These are phyloP conservation scores for Dicranocentrus wangi DNA, from an alignment of 2,888 invertebrate genomes.

Conservation along the genomic window DNA sequence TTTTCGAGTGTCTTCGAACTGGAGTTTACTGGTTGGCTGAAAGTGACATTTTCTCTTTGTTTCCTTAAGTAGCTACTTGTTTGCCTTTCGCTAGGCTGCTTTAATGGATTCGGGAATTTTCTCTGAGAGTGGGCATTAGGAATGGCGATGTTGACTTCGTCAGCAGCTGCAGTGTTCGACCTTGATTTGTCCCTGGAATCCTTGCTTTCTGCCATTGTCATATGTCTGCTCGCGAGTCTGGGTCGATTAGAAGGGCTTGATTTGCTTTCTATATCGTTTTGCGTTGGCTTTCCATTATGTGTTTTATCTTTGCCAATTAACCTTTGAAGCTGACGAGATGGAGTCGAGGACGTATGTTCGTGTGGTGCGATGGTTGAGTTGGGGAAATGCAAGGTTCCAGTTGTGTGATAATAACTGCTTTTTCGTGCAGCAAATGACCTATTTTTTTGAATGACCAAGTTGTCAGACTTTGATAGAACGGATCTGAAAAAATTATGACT, in stretches of 20 bases:
- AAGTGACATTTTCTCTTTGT: constrained; percentile 25
- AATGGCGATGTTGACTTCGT: not conserved
- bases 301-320: not conserved
- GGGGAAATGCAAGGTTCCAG: constrained; percentile 9
- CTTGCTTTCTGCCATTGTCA: too few species aligned
- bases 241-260: not conserved
- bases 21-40: constrained; percentile 1
- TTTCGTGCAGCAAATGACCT: constrained; percentile 34
- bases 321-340: too few species aligned
- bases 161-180: not conserved
- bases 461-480: constrained; percentile 57
- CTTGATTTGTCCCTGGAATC: not conserved
- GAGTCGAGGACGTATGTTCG: too few species aligned
- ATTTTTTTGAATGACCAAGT: constrained; percentile 24
- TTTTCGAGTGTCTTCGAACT: not conserved
- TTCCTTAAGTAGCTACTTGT: not conserved
- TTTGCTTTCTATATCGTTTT: not conserved
- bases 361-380: not conserved
- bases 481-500: constrained; percentile 69
- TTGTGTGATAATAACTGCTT: not conserved
- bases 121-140: not conserved
- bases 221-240: not conserved
- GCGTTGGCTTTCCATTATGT: not conserved
- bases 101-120: not conserved
- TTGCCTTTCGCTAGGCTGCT: not conserved